Evolutionary conservation across 2,113 vertebrate genomes (phyloP).

Genomic region (Xiphophorus maculatus): DNA sequence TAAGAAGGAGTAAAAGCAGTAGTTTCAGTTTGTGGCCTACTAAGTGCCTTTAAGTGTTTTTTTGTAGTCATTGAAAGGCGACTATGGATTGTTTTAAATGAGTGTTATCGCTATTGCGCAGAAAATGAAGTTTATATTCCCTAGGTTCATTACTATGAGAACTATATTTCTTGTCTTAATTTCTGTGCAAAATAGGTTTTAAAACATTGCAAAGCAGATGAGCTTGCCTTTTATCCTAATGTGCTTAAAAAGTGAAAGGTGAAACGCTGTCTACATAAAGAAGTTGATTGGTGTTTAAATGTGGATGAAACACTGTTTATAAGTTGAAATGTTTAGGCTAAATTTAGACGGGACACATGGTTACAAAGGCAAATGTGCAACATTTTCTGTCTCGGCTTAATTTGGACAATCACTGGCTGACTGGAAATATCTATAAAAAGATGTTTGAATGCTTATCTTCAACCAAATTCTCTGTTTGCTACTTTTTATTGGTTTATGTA

Average conservation of each 20-base stretch:
- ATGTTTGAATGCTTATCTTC: neutral
- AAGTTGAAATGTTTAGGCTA: neutral
- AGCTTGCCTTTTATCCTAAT: no score
- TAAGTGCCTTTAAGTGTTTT: neutral
- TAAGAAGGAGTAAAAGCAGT: neutral
- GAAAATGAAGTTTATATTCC: neutral
- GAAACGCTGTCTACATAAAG: neutral
- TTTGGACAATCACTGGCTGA: neutral
- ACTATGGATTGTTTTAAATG: neutral
- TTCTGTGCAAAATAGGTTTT: neutral
- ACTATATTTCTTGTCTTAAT: neutral
- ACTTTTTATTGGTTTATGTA: neutral
- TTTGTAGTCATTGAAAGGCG: neutral
- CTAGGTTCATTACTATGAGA: neutral
- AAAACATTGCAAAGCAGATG: no score
- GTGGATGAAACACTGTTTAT: neutral
- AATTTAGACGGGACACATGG: neutral
- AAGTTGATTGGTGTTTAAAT: neutral
- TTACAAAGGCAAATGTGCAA: neutral
- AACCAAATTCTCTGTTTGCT: neutral
- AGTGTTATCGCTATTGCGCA: neutral
- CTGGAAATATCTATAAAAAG: neutral
- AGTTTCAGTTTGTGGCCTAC: neutral
- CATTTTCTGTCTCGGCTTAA: neutral
- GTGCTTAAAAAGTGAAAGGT: neutral